Percentiles rank a stretch among this genome's conserved stretches.
Evolutionary conservation across 2,113 vertebrate species (phyloP).

Genomic region (Phylloscopus whistleri): DNA sequence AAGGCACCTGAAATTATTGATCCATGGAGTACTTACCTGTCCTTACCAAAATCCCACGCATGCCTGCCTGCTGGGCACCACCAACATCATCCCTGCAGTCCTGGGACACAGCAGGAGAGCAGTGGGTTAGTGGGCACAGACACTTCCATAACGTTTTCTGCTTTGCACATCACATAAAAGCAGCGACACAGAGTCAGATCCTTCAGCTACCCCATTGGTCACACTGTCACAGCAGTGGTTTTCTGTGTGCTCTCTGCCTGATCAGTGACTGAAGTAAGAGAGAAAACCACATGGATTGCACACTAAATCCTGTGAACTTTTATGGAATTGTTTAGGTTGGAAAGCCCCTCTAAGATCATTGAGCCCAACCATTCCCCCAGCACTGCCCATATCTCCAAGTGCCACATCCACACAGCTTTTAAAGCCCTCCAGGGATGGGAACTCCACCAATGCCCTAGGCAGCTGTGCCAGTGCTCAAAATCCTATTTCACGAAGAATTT

Average conservation of each 20-base stretch:
- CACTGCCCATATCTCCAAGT: not conserved
- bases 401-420: not conserved
- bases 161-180: not conserved
- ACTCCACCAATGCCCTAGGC: too few species aligned
- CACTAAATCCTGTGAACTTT: not conserved
- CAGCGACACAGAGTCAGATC: fast-evolving
- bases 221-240: not conserved
- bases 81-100: slow-evolving; percentile 92
- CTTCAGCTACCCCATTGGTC: fast-evolving
- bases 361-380: too few species aligned
- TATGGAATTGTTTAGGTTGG: not conserved
- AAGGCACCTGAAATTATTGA: fast-evolving
- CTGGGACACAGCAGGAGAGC: slow-evolving; percentile 57
- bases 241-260: not conserved
- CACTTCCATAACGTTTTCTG: not conserved
- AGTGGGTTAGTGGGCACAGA: not conserved
- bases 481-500: not conserved
- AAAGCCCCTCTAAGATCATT: not conserved
- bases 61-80: slow-evolving; percentile 87
- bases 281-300: not conserved
- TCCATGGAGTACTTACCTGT: slow-evolving; percentile 75
- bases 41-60: slow-evolving; percentile 91
- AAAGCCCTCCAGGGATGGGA: not conserved
- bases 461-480: not conserved
- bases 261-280: not conserved